These are phyloP conservation scores for Pandion haliaetus DNA, from an alignment of 2,113 vertebrate genomes.

Conservation along the genomic window DNA sequence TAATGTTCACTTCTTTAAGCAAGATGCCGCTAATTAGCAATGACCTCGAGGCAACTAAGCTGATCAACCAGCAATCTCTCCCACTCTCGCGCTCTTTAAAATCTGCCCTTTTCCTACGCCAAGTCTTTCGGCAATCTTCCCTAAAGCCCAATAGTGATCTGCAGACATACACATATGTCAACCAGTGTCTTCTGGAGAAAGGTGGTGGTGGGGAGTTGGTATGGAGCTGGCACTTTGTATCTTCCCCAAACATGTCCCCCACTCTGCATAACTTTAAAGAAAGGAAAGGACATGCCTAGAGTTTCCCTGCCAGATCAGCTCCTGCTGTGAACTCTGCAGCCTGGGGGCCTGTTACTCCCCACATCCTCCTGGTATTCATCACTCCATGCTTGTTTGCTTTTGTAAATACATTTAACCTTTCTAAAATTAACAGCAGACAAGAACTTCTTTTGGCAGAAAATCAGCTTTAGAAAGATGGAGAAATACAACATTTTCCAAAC, in stretches of 20 bases:
- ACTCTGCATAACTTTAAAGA: not conserved
- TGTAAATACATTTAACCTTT: constrained; percentile 52
- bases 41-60: constrained; percentile 45
- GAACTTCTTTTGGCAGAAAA: constrained; percentile 39
- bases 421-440: constrained; percentile 51
- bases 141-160: not conserved
- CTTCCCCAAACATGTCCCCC: not conserved
- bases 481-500: constrained; percentile 37
- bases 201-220: not conserved
- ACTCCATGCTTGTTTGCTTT: constrained; percentile 22
- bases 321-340: not conserved
- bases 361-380: not conserved
- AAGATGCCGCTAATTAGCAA: constrained; percentile 48
- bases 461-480: constrained; percentile 14
- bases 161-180: not conserved
- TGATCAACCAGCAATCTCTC: constrained; percentile 25
- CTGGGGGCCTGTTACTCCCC: not conserved
- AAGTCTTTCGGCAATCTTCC: not conserved
- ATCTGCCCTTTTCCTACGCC: constrained; percentile 50
- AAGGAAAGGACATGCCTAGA: not conserved
- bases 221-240: not conserved
- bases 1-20: constrained; percentile 27
- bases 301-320: not conserved
- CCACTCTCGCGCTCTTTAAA: constrained; percentile 35
- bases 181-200: not conserved